Conservation (phyloP, 2,113 vertebrate species). For the Phylloscopus whistleri region DNA sequence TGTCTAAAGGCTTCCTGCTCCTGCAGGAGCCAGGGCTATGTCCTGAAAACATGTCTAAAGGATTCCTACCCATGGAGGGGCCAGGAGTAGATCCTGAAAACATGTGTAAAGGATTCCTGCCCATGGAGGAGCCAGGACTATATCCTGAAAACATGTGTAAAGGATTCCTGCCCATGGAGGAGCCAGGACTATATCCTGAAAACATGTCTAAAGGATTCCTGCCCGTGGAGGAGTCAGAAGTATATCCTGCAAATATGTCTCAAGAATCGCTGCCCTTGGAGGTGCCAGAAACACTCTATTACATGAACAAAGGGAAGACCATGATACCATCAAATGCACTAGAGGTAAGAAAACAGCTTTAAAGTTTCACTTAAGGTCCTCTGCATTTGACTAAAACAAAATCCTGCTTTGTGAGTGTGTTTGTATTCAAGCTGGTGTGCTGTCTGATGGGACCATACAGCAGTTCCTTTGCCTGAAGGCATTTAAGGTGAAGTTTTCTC, state of each 20-base stretch:
- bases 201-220: constrained; percentile 50
- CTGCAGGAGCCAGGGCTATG: neutral
- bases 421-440: neutral
- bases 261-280: constrained; percentile 7
- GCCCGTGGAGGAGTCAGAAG: neutral
- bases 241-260: constrained; percentile 44
- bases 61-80: neutral
- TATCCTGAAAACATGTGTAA: constrained; percentile 50
- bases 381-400: neutral
- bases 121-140: neutral
- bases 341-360: constrained; percentile 35
- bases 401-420: neutral
- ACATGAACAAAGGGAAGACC: neutral
- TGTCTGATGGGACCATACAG: neutral
- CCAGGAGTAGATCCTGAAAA: neutral
- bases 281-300: neutral
- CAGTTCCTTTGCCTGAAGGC: neutral
- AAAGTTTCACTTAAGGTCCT: neutral
- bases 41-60: constrained; percentile 42
- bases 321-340: neutral
- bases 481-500: neutral
- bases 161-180: neutral
- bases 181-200: neutral
- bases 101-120: neutral
- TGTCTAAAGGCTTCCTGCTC: neutral